Evolutionary conservation across 2,797 vertebrate genomes (phyloP).

Genomic region (Chelonia mydas): DNA sequence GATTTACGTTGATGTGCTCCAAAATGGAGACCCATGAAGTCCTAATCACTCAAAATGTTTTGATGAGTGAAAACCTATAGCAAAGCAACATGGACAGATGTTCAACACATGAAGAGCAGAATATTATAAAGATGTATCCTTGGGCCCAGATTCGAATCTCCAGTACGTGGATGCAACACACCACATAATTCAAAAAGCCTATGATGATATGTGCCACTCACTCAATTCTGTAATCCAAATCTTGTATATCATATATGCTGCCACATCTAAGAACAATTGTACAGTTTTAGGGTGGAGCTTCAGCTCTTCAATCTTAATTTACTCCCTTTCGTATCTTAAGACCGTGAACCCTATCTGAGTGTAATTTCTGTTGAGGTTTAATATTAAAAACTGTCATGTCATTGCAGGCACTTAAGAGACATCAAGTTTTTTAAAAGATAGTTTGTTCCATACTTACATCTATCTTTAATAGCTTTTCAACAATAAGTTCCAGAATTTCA

Average conservation of each 20-base stretch:
- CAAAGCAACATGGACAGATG: background rate
- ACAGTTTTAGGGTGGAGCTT: background rate
- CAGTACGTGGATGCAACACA: background rate
- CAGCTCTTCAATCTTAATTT: background rate
- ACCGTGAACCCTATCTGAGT: background rate
- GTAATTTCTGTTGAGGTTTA: background rate
- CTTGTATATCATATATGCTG: too few relatives aligned
- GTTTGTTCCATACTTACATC: constrained; percentile 86
- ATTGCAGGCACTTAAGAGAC: background rate
- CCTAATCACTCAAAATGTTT: background rate
- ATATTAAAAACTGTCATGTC: background rate
- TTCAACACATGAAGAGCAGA: background rate
- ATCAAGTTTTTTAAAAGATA: background rate
- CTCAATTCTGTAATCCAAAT: background rate
- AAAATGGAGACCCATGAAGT: background rate
- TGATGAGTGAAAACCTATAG: background rate
- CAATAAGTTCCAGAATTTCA: constrained; percentile 90
- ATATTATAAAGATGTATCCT: background rate
- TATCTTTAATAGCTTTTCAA: constrained; percentile 91
- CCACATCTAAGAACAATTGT: background rate
- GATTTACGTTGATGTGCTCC: background rate
- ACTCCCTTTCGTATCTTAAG: background rate
- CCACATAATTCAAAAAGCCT: background rate
- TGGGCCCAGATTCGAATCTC: background rate
- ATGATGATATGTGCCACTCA: background rate